These are phyloP conservation scores for Troides oblongomaculatus DNA, from an alignment of 2,888 invertebrate genomes.

Conservation along the genomic window DNA sequence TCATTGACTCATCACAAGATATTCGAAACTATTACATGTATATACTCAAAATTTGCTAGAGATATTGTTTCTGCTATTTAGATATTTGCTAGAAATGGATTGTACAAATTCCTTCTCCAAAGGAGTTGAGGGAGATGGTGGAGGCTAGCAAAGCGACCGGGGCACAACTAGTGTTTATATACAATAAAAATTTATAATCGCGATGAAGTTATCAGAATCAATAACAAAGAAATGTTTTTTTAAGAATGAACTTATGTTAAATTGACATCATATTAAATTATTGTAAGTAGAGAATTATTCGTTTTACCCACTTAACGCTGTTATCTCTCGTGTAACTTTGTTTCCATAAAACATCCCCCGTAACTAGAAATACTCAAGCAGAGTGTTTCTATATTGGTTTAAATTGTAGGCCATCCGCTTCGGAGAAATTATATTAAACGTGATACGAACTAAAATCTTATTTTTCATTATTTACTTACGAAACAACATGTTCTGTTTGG, in stretches of 20 bases:
- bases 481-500: too few species aligned
- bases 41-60: too few species aligned
- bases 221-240: background rate
- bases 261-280: background rate
- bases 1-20: too few species aligned
- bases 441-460: background rate
- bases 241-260: background rate
- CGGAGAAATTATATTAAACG: slow-evolving; percentile 12
- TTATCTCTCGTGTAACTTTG: background rate
- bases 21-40: too few species aligned
- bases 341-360: background rate
- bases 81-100: too few species aligned
- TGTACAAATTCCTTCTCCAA: too few species aligned
- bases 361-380: background rate
- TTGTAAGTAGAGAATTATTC: background rate
- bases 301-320: background rate
- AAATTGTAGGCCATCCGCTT: slow-evolving; percentile 3
- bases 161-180: background rate
- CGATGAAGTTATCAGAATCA: background rate
- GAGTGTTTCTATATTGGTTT: slow-evolving; percentile 15
- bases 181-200: too few species aligned
- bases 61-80: too few species aligned
- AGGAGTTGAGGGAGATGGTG: too few species aligned
- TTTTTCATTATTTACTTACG: too few species aligned
- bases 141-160: too few species aligned